Conservation (phyloP, 2,888 invertebrate species). For the Amorpha juglandis region DNA sequence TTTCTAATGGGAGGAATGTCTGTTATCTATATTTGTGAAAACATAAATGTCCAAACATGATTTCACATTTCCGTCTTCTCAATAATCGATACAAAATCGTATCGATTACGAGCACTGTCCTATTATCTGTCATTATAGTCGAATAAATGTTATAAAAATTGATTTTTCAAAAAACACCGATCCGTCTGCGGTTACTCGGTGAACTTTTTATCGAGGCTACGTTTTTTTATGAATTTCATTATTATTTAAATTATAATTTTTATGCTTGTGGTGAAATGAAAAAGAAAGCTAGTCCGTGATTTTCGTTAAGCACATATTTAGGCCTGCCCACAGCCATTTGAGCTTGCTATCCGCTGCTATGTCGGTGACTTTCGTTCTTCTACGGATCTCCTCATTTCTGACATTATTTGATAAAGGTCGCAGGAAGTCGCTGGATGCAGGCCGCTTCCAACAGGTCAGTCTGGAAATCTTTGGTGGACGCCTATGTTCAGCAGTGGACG, state of each 20-base stretch:
- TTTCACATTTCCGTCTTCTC: constrained; percentile 23
- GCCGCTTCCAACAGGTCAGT: no score
- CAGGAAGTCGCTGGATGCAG: no score
- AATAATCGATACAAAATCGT: constrained; percentile 29
- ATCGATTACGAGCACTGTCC: constrained; percentile 45
- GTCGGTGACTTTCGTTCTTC: no score
- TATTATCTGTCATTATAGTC: constrained; percentile 60
- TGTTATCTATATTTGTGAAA: no score
- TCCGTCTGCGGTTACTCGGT: constrained; percentile 62
- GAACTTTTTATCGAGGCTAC: constrained; percentile 53
- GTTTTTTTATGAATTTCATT: constrained; percentile 39
- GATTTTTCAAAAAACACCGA: constrained; percentile 60
- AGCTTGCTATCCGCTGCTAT: no score
- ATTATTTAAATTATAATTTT: constrained; percentile 11
- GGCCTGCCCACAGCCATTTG: no score
- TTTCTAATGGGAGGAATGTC: no score
- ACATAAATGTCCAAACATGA: not conserved
- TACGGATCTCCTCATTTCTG: no score
- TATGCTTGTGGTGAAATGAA: constrained; percentile 17
- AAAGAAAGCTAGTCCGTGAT: constrained; percentile 7
- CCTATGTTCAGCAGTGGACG: no score
- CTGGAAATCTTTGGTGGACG: no score
- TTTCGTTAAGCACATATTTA: no score
- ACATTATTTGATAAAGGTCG: no score
- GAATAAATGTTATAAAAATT: constrained; percentile 58